Evolutionary conservation across 2,113 vertebrate genomes (phyloP), one percentile per base, ranked within the genome.

Genomic region (Tychaedon coryphoeus): DNA sequence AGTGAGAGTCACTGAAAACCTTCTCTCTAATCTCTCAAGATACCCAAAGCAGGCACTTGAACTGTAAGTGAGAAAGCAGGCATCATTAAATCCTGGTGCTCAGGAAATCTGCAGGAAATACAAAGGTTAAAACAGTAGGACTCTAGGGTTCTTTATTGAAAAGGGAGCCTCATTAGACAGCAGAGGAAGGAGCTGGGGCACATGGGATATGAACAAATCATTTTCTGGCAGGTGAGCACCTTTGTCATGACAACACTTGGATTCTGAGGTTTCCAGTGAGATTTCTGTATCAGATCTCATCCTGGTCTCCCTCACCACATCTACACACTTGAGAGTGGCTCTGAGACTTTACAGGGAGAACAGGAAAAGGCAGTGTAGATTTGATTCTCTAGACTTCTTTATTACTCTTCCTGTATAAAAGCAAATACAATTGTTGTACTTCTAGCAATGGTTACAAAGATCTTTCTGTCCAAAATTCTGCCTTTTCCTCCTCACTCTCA

Each of bases 31-130:
- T 92, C 82, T 94, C 69, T 77, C 43, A 64, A 74, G 85, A 79
- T 38, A 92, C 42, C 53, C 50, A 77, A 71, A 47, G 31, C 69
- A 93, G 51, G 43, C 6, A 1, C 40, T 75, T 75, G 17, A 94
- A 64, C 43, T 34, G 2, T 56, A 86, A 95, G 90, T 50, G 64
- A 53, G 72, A 95, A 96, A 93, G 60, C 85, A 92, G 93, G 64
- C 85, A 90, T 22, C 56, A 71, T 61, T 86, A 83, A 90, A 90
- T 56, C 53, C 60, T 71, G 36, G 31, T 50, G 48, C 75, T 94
- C 75, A 71, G 56, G 67, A 96, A 96, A 92, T 31, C 58, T 94
- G 54, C 78, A 76, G 54, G 67, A 96, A 96, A 90, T 26, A 66
- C 12, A 86, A 71, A 80, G 56, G 48, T 75, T 83, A 86, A 74